phyloP scores from a whole-genome alignment of 2,888 invertebrate genomes.

The Eledona agricola region DNA sequence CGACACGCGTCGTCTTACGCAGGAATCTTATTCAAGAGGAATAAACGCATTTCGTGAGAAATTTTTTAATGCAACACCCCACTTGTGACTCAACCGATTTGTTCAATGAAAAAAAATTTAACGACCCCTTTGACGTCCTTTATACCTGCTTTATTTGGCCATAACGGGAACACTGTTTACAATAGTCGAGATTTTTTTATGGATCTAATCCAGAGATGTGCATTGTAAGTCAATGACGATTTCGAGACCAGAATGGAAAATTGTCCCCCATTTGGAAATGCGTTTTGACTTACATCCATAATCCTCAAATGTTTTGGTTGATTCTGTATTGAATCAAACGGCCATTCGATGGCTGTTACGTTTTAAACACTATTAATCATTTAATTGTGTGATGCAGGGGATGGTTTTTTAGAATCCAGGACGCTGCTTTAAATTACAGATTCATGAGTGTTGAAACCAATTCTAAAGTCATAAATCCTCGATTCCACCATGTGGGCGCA shows the following conservation, averaged over 20 bases:
- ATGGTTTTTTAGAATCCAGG: slow-evolving; percentile 13
- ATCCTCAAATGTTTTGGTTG: slow-evolving; percentile 60
- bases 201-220: slow-evolving; percentile 55
- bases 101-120: slow-evolving; percentile 56
- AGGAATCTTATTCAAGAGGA: slow-evolving; percentile 42
- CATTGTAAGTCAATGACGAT: slow-evolving; percentile 60
- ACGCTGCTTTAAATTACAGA: slow-evolving; percentile 5
- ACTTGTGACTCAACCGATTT: slow-evolving; percentile 61
- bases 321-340: slow-evolving; percentile 47
- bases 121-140: slow-evolving; percentile 49
- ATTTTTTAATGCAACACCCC: slow-evolving; percentile 55
- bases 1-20: slow-evolving; percentile 49
- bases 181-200: slow-evolving; percentile 42
- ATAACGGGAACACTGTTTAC: slow-evolving; percentile 36
- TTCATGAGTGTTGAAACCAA: slow-evolving; percentile 12
- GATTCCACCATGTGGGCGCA: slow-evolving; percentile 23
- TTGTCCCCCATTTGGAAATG: slow-evolving; percentile 43
- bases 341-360: slow-evolving; percentile 43
- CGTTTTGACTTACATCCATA: slow-evolving; percentile 57
- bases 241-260: slow-evolving; percentile 55
- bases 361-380: slow-evolving; percentile 54
- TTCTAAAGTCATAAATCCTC: slow-evolving; percentile 24
- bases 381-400: slow-evolving; percentile 37
- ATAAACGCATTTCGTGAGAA: slow-evolving; percentile 50
- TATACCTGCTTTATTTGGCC: slow-evolving; percentile 49